Evolutionary conservation across 2,113 vertebrate genomes (phyloP).

Genomic region (Lophius piscatorius): DNA sequence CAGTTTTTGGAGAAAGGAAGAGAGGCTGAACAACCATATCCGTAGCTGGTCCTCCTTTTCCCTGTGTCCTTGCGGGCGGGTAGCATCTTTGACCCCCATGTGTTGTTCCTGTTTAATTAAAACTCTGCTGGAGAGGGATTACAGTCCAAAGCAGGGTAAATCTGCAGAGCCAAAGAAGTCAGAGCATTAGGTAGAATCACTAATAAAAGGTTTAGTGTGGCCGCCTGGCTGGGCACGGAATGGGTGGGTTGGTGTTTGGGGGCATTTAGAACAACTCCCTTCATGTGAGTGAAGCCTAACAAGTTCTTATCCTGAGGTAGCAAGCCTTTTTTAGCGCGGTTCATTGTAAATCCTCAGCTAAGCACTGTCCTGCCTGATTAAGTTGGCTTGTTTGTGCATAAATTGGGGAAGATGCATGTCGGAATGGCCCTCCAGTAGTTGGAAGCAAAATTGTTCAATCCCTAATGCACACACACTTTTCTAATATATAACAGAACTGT

Average conservation of each 20-base stretch:
- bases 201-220: constrained; percentile 33
- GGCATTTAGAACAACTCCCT: background rate
- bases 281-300: background rate
- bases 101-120: constrained; percentile 70
- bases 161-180: constrained; percentile 27
- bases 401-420: constrained; percentile 1
- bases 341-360: constrained; percentile 18
- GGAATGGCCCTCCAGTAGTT: constrained; percentile 6
- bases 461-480: too few species aligned
- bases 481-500: too few species aligned
- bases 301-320: background rate
- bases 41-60: background rate
- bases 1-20: constrained; percentile 4
- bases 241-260: background rate
- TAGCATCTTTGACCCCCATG: constrained; percentile 35
- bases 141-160: constrained; percentile 31
- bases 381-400: constrained; percentile 30
- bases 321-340: background rate
- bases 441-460: too few species aligned
- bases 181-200: constrained; percentile 29
- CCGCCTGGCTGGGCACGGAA: constrained; percentile 13
- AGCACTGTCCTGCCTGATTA: constrained; percentile 11
- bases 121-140: constrained; percentile 59
- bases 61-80: background rate
- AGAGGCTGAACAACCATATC: constrained; percentile 7